Evolutionary conservation across 1,140 invertebrate genomes (phyloP), one percentile per base, ranked within the genome.

Genomic region (Zaprionus ornatus): DNA sequence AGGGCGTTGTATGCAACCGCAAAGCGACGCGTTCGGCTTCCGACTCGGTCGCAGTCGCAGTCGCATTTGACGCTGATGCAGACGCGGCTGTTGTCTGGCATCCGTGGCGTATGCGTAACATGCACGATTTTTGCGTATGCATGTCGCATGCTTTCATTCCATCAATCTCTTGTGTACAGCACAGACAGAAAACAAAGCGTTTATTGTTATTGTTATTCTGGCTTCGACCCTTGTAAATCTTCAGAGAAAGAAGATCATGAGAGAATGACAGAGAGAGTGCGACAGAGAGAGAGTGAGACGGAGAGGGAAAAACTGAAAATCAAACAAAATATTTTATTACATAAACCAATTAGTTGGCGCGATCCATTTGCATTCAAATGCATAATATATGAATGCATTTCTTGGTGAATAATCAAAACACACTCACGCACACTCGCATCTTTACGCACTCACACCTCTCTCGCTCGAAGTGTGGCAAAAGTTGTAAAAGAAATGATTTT

Each of bases 341-440:
- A 65, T 87, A 87, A 87, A 79, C 84, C 84, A 87, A 87, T 87
- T 87, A 87, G 74, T 55, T 52, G 69, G 52, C 72, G 42, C 62
- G 45, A 60, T 70, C 59, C 80, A 83, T 86, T 87, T 88, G 80
- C 83, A 87, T 87, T 62, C 55, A 65, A 80, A 87, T 87, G 84
- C 85, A 88, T 87, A 78, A 84, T 87, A 88, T 88, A 87, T 87
- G 77, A 83, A 73, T 87, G 80, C 83, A 73, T 79, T 80, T 83
- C 68, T 54, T 45, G n/a, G 67, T 57, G 25, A 15, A 42, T 45
- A 64, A 29, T 63, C 25, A 71, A 69, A 63, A 75, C 54, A 66
- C 32, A 32, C 62, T 37, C 45, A 21, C 45, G 10, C 45, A 40
- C 37, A 27, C 59, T 57, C 60, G 48, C 23, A 59, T n/a, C 5